A percentile compares a stretch with the other conserved stretches of the same genome.
Conservation (phyloP, 1,140 invertebrate genomes). For the Trichonephila clavata region DNA sequence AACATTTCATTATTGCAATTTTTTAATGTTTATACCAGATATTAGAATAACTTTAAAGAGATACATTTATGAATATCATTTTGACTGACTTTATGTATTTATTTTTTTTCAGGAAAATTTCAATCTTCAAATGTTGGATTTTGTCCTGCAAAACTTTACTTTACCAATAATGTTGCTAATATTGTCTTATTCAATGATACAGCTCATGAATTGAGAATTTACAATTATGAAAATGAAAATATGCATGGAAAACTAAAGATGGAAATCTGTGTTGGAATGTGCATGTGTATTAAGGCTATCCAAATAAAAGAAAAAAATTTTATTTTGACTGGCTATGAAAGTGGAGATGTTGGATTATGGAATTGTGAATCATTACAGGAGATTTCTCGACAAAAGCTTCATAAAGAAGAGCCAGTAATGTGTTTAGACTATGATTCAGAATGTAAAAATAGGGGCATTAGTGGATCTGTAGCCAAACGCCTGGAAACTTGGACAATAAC, state of each 20-base stretch:
- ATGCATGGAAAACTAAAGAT: not conserved
- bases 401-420: conserved; percentile 45
- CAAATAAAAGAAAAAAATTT: not conserved
- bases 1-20: too few relatives aligned
- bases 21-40: too few relatives aligned
- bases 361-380: conserved; percentile 5
- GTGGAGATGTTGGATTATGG: conserved; percentile 68
- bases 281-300: conserved; percentile 71
- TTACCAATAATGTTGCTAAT: not conserved
- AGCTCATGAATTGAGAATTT: not conserved
- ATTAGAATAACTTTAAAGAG: too few relatives aligned
- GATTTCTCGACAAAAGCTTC: conserved; percentile 12
- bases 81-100: not conserved
- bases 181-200: not conserved
- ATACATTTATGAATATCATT: too few relatives aligned
- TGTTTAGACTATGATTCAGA: conserved; percentile 66
- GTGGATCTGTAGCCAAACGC: conserved; percentile 65
- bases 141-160: conserved; percentile 53
- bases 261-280: conserved; percentile 54
- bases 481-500: conserved; percentile 57
- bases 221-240: conserved; percentile 38
- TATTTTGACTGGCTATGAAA: conserved; percentile 73
- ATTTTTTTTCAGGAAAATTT: conserved; percentile 42
- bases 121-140: conserved; percentile 53
- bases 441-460: conserved; percentile 42